A percentile compares a stretch with the other conserved stretches of the same genome.
Conservation (phyloP, 2,888 invertebrate species). For the Willowsia nigromaculata region DNA sequence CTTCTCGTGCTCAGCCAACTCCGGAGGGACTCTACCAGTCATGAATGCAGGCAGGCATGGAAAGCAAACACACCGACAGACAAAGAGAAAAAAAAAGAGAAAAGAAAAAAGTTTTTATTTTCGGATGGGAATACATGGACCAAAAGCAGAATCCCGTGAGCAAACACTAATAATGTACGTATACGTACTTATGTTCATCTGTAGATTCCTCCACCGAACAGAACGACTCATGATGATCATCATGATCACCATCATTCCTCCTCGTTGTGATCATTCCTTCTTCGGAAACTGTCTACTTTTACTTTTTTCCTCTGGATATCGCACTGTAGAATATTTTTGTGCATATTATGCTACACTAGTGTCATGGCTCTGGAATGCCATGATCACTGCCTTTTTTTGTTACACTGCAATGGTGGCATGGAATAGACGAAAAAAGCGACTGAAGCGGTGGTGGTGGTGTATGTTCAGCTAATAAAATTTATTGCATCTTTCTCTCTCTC, state of each 20-base stretch:
- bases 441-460: background rate
- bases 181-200: background rate
- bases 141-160: slow-evolving; percentile 47
- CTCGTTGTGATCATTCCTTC: slow-evolving; percentile 16
- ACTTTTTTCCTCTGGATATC: background rate
- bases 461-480: slow-evolving; percentile 63
- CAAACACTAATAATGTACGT: slow-evolving; percentile 55
- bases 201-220: background rate
- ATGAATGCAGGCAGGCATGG: background rate
- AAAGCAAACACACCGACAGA: slow-evolving; percentile 26
- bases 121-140: background rate
- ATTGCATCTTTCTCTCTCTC: slow-evolving; percentile 57
- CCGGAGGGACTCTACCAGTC: background rate
- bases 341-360: background rate
- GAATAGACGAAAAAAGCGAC: background rate
- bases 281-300: slow-evolving; percentile 26
- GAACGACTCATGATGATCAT: slow-evolving; percentile 13
- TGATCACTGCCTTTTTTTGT: background rate
- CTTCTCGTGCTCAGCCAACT: slow-evolving; percentile 27
- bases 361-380: background rate
- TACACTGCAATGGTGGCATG: background rate
- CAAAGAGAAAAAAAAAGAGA: background rate
- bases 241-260: background rate
- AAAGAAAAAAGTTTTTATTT: slow-evolving; percentile 7
- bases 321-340: background rate